Base-by-base conservation (phyloP, 2,797 vertebrate genomes). In the Ibycter americanus region DNA sequence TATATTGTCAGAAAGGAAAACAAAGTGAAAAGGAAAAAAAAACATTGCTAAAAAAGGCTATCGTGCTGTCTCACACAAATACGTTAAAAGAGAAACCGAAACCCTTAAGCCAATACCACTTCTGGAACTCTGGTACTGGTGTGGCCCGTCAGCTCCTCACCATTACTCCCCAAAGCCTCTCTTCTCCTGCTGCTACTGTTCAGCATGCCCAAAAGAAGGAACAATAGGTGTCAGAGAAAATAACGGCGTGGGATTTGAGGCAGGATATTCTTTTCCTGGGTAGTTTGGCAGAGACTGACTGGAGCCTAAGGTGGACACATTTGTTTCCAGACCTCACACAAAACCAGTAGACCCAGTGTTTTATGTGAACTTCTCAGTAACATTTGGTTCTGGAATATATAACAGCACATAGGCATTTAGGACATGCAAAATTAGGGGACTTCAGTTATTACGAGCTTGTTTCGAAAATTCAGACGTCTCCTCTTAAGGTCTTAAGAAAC, bases 1-100 rank as follows among this genome's bases (percentile, higher is more conserved):
- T 83, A 0, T 8, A 17, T 12, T 67, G 46, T 63, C 84, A 71
- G 59, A 77, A 74, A 70, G 22, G 29, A 70, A 72, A 56, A 49
- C 22, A 68, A 82, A 74, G 27, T 4, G 11, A 61, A 62, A 68
- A 62, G 58, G 42, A 52, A 93, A 44, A 44, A 40, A 44, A 44
- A 95, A 82, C 32, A 6, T 13, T 40, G n/a, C 40, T 84, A 10
- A 59, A 87, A 93, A 66, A 40, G n/a, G 6, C 26, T 62, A 15
- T 36, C 0, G 0, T 62, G 34, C 29, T 40, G 19, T 49, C 40
- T 49, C 59, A 65, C 1, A 0, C 29, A 34, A 73, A 19, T 9
- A 46, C 4, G 2, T 54, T 19, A 26, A 51, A 74, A 67, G 22
- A 62, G 62, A 91, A 93, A 74, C 9, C 1, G 0, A 87, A 88